Evolutionary conservation across 2,797 vertebrate species (phyloP).

Genomic region (Pangasius larnaudii): DNA sequence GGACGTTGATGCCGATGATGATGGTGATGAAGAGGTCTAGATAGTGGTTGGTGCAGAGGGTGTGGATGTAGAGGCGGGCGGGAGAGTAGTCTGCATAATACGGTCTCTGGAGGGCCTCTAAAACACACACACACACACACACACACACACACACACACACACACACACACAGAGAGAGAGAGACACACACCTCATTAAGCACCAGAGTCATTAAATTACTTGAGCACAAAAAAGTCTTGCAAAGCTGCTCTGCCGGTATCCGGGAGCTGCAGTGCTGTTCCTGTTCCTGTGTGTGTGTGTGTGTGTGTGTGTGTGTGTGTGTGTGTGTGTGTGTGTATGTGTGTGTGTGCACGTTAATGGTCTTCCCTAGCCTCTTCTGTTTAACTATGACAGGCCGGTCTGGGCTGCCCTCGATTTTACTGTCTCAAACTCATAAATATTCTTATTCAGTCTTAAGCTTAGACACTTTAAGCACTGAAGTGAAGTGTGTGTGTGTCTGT

Average conservation of each 20-base stretch:
- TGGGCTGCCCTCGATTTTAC: not conserved
- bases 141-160: constrained; percentile 40
- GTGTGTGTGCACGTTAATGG: constrained; percentile 21
- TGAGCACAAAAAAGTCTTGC: constrained; percentile 60
- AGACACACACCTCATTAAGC: constrained; percentile 34
- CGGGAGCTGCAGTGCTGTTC: constrained; percentile 62
- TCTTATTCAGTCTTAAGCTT: constrained; percentile 1
- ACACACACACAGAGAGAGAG: constrained; percentile 28
- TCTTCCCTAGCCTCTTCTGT: constrained; percentile 10
- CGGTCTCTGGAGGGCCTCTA: constrained; percentile 90
- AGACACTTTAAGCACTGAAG: constrained; percentile 6
- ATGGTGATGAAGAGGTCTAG: constrained; percentile 98
- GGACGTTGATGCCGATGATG: constrained; percentile 94
- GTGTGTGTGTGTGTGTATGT: not conserved
- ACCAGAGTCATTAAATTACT: constrained; percentile 41
- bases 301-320: constrained; percentile 14
- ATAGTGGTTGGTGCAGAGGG: constrained; percentile 93
- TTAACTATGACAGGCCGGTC: constrained; percentile 25
- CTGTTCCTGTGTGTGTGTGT: constrained; percentile 32
- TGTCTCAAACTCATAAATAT: constrained; percentile 29
- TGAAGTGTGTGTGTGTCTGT: not conserved
- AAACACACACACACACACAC: constrained; percentile 56
- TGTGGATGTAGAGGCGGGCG: constrained; percentile 85
- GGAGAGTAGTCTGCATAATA: constrained; percentile 93
- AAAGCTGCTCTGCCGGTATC: constrained; percentile 17